phyloP scores from a whole-genome alignment of 2,797 vertebrate species.

The Microctenopoma steveboyesi region DNA sequence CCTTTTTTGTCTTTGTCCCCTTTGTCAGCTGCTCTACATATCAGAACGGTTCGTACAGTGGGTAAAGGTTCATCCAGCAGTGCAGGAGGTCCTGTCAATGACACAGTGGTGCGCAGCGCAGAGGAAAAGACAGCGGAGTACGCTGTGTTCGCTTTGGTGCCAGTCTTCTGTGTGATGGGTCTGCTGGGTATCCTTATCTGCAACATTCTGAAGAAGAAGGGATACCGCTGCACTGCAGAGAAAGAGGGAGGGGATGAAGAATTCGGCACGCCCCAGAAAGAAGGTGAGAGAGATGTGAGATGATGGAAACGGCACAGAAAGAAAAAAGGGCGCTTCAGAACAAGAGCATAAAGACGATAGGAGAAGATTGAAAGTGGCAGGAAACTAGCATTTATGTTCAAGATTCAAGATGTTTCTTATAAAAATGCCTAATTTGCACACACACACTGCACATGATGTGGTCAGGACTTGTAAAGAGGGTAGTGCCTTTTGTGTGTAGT shows the following conservation, averaged over 20 bases:
- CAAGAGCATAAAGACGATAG: neutral
- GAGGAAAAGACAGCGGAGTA: slow-evolving; percentile 89
- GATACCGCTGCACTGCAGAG: slow-evolving; percentile 89
- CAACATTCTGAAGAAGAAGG: slow-evolving; percentile 95
- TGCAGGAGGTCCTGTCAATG: slow-evolving; percentile 70
- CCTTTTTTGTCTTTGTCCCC: neutral
- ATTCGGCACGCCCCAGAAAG: slow-evolving; percentile 79
- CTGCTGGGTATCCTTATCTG: slow-evolving; percentile 95
- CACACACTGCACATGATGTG: slow-evolving; percentile 22
- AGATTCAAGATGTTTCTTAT: slow-evolving; percentile 12
- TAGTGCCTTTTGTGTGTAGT: slow-evolving; percentile 19
- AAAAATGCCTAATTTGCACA: slow-evolving; percentile 31
- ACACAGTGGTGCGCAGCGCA: slow-evolving; percentile 78
- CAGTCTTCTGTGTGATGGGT: slow-evolving; percentile 94
- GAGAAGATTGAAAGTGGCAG: neutral
- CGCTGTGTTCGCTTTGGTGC: slow-evolving; percentile 91
- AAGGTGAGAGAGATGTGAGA: slow-evolving; percentile 77
- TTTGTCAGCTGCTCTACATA: slow-evolving; percentile 31
- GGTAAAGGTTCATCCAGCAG: slow-evolving; percentile 60
- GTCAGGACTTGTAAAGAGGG: slow-evolving; percentile 20
- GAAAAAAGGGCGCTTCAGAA: neutral
- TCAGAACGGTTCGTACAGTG: slow-evolving; percentile 75
- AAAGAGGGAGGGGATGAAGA: slow-evolving; percentile 87
- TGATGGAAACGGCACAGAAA: neutral
- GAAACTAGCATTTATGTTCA: slow-evolving; percentile 27